Conservation (phyloP, 2,888 invertebrate genomes). For the Zaprionus lineosus region DNA sequence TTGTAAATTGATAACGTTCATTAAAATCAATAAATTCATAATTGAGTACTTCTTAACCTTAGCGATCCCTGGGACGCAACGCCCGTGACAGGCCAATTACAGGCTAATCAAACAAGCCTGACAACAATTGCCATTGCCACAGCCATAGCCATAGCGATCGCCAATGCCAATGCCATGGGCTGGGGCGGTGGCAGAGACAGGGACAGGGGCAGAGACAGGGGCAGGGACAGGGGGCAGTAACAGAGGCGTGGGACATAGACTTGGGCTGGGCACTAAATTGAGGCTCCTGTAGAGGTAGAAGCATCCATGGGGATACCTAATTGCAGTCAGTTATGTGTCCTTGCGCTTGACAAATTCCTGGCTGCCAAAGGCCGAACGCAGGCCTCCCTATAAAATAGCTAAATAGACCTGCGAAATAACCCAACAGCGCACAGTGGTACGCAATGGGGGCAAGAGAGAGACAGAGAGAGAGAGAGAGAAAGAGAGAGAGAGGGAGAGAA, state of each 20-base stretch:
- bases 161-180: not conserved
- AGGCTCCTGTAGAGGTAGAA: conserved; percentile 10
- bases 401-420: conserved; percentile 41
- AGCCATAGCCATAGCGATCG: conserved; percentile 32
- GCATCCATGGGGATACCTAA: conserved; percentile 48
- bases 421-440: conserved; percentile 10
- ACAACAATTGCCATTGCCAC: conserved; percentile 70
- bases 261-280: not conserved
- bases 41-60: conserved; percentile 59
- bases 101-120: conserved; percentile 75
- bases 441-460: too few relatives aligned
- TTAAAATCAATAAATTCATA: conserved; percentile 73
- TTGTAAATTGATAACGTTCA: conserved; percentile 73
- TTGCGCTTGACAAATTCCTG: conserved; percentile 74
- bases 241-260: not conserved
- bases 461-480: too few relatives aligned
- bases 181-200: not conserved
- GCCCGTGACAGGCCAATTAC: conserved; percentile 60
- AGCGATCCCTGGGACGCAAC: not conserved
- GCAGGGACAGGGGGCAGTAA: not conserved
- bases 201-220: not conserved
- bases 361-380: conserved; percentile 35
- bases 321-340: conserved; percentile 71
- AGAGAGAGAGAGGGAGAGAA: too few relatives aligned
- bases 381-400: conserved; percentile 45